phyloP scores from a whole-genome alignment of 2,888 invertebrate species.

The Endotricha flammealis region DNA sequence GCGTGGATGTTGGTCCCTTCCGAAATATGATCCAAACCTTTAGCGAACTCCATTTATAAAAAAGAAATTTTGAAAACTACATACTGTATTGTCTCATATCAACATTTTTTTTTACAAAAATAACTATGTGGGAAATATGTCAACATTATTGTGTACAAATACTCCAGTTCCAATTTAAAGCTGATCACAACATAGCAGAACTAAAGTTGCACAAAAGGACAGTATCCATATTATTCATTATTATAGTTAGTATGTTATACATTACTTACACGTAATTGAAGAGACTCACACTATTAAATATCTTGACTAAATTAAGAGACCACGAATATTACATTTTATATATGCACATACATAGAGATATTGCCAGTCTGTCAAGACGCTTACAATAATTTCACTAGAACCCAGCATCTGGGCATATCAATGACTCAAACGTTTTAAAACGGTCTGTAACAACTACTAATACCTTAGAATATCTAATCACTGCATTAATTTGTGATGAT shows the following conservation, averaged over 20 bases:
- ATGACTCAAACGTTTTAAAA: conserved; percentile 72
- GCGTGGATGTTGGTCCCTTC: conserved; percentile 71
- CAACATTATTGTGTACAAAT: conserved; percentile 67
- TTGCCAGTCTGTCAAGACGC: conserved; percentile 76
- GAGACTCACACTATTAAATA: conserved; percentile 77
- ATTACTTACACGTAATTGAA: conserved; percentile 67
- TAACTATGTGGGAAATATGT: conserved; percentile 67
- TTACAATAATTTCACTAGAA: conserved; percentile 74
- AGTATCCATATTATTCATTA: conserved; percentile 59
- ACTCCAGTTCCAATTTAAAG: conserved; percentile 72
- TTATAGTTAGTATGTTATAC: conserved; percentile 66
- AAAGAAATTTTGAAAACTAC: conserved; percentile 54
- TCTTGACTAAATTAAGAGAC: conserved; percentile 78
- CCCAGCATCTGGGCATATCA: conserved; percentile 72
- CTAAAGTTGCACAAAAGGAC: conserved; percentile 72
- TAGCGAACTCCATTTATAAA: conserved; percentile 45
- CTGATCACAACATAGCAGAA: conserved; percentile 75
- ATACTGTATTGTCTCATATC: conserved; percentile 72
- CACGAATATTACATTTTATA: conserved; percentile 72
- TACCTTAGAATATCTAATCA: conserved; percentile 77
- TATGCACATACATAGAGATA: conserved; percentile 75
- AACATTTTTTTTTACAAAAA: conserved; percentile 72
- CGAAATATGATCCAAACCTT: conserved; percentile 59
- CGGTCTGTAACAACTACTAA: conserved; percentile 75
- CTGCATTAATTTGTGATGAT: conserved; percentile 77